phyloP scores from a whole-genome alignment of 2,797 vertebrate species.

The Alcedo quadribrachys region DNA sequence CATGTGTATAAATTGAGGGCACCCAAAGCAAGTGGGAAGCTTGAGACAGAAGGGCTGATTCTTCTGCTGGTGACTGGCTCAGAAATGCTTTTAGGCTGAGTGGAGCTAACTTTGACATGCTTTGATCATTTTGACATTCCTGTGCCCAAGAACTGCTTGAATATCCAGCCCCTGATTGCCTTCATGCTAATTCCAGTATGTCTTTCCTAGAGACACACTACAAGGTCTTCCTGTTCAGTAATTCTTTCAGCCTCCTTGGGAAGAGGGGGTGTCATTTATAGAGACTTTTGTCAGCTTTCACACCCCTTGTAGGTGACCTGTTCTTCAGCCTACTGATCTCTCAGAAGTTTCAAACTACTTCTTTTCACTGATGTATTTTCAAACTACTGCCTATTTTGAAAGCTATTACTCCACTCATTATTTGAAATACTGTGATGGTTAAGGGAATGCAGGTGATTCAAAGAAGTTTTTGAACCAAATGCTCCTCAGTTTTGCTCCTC shows the following conservation, averaged over 20 bases:
- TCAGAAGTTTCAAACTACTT: not conserved
- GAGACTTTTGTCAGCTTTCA: not conserved
- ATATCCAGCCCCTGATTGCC: not conserved
- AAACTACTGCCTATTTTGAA: not conserved
- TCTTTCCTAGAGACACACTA: not conserved
- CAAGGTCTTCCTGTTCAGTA: not conserved
- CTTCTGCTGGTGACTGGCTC: not conserved
- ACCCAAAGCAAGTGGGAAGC: not conserved
- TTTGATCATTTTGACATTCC: not conserved
- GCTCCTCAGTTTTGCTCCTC: not conserved
- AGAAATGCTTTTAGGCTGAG: not conserved
- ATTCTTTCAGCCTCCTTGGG: not conserved
- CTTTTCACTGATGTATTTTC: not conserved
- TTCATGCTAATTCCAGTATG: not conserved
- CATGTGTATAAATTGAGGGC: rapidly evolving
- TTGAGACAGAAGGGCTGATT: not conserved
- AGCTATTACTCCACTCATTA: not conserved
- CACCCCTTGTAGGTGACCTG: not conserved
- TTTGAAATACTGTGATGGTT: not conserved
- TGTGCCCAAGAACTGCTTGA: not conserved
- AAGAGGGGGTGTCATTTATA: not conserved
- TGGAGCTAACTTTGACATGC: not conserved
- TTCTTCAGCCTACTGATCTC: not conserved
- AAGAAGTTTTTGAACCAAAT: not conserved
- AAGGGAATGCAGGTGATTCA: not conserved